Conservation (phyloP, 2,113 vertebrate species). For the Brachyistius frenatus region DNA sequence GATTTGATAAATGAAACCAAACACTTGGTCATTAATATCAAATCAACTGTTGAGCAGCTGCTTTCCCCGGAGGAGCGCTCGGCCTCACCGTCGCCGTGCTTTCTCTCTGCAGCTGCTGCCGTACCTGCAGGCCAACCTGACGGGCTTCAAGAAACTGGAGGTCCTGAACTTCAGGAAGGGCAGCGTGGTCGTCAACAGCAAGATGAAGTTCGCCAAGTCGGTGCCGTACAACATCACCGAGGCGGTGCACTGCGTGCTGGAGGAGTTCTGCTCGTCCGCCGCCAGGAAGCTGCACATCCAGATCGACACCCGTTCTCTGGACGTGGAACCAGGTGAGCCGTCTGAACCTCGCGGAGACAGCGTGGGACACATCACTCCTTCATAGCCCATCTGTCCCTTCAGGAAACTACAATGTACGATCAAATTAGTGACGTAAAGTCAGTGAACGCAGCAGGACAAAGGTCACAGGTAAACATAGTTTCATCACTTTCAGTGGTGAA, state of each 20-base stretch:
- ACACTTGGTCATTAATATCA: conserved; percentile 32
- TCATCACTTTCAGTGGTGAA: too few species aligned
- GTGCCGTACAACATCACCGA: conserved; percentile 93
- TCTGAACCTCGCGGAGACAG: too few species aligned
- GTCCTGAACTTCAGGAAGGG: conserved; percentile 93
- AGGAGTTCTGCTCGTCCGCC: conserved; percentile 88
- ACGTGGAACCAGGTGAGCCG: conserved; percentile 77
- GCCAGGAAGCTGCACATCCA: conserved; percentile 85
- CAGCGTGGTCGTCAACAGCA: conserved; percentile 95
- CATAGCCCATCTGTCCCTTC: too few species aligned
- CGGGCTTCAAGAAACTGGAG: conserved; percentile 94
- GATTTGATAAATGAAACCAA: conserved; percentile 20
- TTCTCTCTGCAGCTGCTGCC: conserved; percentile 88
- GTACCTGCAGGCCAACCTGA: conserved; percentile 91
- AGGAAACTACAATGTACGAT: too few species aligned
- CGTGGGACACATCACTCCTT: too few species aligned
- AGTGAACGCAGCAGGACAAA: too few species aligned
- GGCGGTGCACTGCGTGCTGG: conserved; percentile 89
- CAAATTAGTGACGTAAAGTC: too few species aligned
- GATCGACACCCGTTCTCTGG: conserved; percentile 91
- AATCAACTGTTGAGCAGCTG: conserved; percentile 22
- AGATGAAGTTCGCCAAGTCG: conserved; percentile 86
- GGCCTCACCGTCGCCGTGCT: not conserved
- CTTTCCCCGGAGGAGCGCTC: conserved; percentile 4
- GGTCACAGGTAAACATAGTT: too few species aligned